A percentile compares a stretch with the other conserved stretches of the same genome.
phyloP scores from a whole-genome alignment of 2,113 vertebrate genomes.

The Oxygymnocypris stewartii region DNA sequence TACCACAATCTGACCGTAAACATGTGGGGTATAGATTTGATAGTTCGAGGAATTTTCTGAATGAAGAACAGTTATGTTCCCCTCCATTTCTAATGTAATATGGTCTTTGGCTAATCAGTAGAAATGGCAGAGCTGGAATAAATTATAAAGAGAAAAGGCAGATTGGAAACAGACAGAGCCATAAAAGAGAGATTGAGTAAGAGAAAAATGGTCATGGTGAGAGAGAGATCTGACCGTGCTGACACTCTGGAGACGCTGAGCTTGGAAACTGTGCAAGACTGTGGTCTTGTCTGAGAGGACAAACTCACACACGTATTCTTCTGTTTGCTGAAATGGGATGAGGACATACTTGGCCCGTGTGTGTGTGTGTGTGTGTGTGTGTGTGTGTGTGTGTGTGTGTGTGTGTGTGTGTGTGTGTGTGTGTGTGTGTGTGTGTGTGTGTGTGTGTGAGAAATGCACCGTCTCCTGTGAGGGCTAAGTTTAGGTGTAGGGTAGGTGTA shows the following conservation, averaged over 20 bases:
- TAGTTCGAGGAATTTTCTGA: neutral
- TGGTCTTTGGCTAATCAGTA: conserved; percentile 21
- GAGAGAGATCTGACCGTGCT: conserved; percentile 67
- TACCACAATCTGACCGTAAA: neutral
- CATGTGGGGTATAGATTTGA: neutral
- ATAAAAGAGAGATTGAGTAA: conserved; percentile 55
- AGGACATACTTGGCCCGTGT: conserved; percentile 71
- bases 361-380: conserved; percentile 54
- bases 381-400: no score
- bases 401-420: neutral
- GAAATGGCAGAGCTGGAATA: conserved; percentile 22
- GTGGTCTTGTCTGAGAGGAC: conserved; percentile 66
- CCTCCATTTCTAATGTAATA: conserved; percentile 21
- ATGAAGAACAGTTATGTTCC: neutral
- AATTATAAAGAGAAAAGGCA: conserved; percentile 41
- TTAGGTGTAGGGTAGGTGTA: no score
- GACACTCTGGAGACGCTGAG: conserved; percentile 70
- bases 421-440: no score
- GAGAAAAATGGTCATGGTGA: conserved; percentile 51
- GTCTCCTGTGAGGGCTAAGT: no score
- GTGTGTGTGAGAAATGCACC: no score
- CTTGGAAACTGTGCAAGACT: conserved; percentile 70
- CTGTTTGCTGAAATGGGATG: conserved; percentile 69
- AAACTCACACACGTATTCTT: conserved; percentile 71
- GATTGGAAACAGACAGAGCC: conserved; percentile 51